Evolutionary conservation across 2,113 vertebrate species (phyloP).

Genomic region (Dromas ardeola): DNA sequence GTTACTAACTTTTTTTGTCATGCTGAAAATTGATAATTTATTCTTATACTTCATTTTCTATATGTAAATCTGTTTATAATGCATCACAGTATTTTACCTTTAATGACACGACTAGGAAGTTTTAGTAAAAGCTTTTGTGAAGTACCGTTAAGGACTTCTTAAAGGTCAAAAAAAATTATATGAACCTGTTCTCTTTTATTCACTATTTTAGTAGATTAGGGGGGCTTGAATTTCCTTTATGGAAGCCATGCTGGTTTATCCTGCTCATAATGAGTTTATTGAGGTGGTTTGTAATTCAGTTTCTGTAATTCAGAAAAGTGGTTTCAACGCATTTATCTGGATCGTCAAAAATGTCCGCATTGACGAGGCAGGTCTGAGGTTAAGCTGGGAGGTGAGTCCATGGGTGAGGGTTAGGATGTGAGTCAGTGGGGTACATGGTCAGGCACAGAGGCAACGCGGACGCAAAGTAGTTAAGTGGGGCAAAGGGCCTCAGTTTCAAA

Average conservation of each 20-base stretch:
- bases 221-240: background rate
- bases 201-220: background rate
- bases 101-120: background rate
- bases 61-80: background rate
- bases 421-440: background rate
- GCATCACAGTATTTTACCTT: background rate
- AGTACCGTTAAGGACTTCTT: background rate
- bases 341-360: background rate
- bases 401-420: background rate
- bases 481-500: background rate
- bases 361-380: background rate
- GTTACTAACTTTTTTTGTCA: background rate
- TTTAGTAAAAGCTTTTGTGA: background rate
- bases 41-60: background rate
- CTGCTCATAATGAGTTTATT: background rate
- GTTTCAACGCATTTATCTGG: background rate
- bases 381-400: background rate
- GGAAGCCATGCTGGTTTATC: background rate
- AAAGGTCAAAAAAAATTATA: background rate
- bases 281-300: background rate
- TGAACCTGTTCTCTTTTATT: background rate
- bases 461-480: background rate
- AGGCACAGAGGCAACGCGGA: background rate
- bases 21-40: background rate
- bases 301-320: background rate